phyloP scores from a whole-genome alignment of 2,888 invertebrate genomes.

The Acrocera orbiculus region DNA sequence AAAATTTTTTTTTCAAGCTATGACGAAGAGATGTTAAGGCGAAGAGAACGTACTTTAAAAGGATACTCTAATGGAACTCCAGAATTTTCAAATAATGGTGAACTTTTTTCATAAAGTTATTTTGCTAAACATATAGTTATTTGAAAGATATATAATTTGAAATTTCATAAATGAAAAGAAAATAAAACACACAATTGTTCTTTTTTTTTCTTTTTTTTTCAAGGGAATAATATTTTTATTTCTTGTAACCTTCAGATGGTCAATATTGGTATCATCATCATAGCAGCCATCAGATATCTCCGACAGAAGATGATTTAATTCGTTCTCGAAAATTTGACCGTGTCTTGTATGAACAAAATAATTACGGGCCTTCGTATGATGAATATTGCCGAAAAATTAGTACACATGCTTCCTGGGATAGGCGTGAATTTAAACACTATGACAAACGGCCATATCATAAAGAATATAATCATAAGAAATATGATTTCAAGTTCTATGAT shows the following conservation, averaged over 20 bases:
- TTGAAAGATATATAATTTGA: too few relatives aligned
- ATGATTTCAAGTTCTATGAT: conserved; percentile 22
- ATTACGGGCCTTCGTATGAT: conserved; percentile 31
- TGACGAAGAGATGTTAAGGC: conserved; percentile 24
- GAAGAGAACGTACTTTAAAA: conserved; percentile 25
- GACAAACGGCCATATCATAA: conserved; percentile 29
- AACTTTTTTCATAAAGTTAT: too few relatives aligned
- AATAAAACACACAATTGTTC: too few relatives aligned
- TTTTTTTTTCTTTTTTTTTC: neutral
- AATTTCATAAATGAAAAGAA: too few relatives aligned
- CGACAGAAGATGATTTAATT: conserved; percentile 26
- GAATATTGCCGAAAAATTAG: conserved; percentile 24
- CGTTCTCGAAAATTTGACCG: conserved; percentile 27
- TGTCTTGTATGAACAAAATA: conserved; percentile 27
- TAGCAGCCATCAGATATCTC: conserved; percentile 31
- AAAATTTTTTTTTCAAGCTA: conserved; percentile 18
- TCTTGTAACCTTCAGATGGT: conserved; percentile 19
- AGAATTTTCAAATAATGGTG: too few relatives aligned
- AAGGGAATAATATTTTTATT: neutral
- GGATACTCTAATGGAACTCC: too few relatives aligned
- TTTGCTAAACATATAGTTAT: too few relatives aligned
- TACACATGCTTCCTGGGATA: conserved; percentile 18
- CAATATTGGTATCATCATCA: conserved; percentile 30
- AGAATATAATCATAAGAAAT: conserved; percentile 26
- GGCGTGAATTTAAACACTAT: conserved; percentile 19